These are phyloP conservation scores for Diceros bicornis DNA, from an alignment of 2,797 vertebrate species.

Conservation along the genomic window DNA sequence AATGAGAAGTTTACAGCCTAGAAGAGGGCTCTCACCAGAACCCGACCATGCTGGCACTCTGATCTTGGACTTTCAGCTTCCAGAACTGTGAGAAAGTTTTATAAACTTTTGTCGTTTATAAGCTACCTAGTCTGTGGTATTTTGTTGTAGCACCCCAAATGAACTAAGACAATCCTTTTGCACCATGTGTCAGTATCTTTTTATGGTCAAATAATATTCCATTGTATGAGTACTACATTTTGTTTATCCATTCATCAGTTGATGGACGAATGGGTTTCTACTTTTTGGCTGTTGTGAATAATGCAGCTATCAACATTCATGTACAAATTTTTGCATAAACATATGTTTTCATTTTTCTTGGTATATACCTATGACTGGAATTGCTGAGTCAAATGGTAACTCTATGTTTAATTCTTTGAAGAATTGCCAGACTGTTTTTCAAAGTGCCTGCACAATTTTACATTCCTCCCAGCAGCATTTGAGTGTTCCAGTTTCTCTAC, in stretches of 20 bases:
- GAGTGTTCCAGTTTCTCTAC: not conserved
- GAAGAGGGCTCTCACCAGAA: not conserved
- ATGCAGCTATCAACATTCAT: not conserved
- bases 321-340: not conserved
- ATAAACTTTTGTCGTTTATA: not conserved
- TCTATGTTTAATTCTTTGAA: not conserved
- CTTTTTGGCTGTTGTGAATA: not conserved
- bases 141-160: not conserved
- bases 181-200: not conserved
- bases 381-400: not conserved
- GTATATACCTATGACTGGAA: not conserved
- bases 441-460: not conserved
- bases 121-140: not conserved
- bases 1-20: not conserved
- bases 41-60: not conserved
- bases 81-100: not conserved
- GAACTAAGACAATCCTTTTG: not conserved
- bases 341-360: conserved; percentile 1
- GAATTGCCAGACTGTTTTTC: not conserved
- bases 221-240: not conserved
- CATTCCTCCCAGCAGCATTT: not conserved
- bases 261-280: not conserved
- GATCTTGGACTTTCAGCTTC: not conserved
- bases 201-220: not conserved
- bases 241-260: not conserved